Percentiles rank a stretch among this genome's conserved stretches.
phyloP scores from a whole-genome alignment of 2,113 vertebrate species.

The Irena cyanogastra region DNA sequence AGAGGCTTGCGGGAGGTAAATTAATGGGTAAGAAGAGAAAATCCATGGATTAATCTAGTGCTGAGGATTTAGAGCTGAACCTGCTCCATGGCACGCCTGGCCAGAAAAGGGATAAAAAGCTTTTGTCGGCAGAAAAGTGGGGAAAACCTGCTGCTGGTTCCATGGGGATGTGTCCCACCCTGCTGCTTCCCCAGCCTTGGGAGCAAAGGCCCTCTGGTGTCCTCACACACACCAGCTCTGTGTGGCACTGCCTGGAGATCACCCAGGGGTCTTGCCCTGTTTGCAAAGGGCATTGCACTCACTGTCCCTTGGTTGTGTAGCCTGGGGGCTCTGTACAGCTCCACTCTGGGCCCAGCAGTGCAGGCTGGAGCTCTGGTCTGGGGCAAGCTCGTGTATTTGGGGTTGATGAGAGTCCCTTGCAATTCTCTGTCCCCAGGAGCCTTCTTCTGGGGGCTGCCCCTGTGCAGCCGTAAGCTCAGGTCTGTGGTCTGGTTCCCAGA shows the following conservation, averaged over 20 bases:
- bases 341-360: background rate
- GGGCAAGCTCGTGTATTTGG: background rate
- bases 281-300: background rate
- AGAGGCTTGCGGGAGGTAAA: background rate
- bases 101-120: background rate
- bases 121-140: background rate
- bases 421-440: background rate
- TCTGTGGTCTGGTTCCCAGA: background rate
- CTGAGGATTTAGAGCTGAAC: background rate
- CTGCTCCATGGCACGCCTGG: background rate
- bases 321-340: accelerated
- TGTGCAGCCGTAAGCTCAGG: background rate
- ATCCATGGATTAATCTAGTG: background rate
- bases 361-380: background rate
- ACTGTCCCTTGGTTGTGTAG: background rate
- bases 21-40: background rate
- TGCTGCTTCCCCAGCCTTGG: background rate
- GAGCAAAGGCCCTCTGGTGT: background rate
- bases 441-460: background rate
- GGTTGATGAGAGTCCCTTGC: too few species aligned
- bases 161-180: background rate
- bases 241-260: too few species aligned
- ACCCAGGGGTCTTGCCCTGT: accelerated
- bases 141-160: background rate
- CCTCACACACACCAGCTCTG: accelerated